A percentile compares a stretch with the other conserved stretches of the same genome.
phyloP scores from a whole-genome alignment of 2,797 vertebrate genomes.

The Leucoraja ocellata region DNA sequence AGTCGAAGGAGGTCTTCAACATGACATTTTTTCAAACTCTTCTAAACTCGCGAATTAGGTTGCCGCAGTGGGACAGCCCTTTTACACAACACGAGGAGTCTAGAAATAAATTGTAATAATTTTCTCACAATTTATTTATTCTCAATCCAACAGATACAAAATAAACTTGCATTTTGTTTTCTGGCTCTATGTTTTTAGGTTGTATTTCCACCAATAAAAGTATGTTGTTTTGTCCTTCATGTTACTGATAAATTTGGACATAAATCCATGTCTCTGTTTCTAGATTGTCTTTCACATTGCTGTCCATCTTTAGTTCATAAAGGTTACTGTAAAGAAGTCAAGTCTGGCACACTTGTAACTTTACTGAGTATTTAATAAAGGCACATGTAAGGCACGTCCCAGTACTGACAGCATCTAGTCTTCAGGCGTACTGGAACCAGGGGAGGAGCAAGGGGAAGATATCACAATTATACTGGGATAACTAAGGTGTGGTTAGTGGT shows the following conservation, averaged over 20 bases:
- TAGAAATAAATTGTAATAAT: background rate
- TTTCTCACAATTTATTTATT: background rate
- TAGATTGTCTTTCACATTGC: background rate
- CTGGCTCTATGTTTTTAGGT: background rate
- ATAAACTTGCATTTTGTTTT: background rate
- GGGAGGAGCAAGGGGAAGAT: no score
- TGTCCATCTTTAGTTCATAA: background rate
- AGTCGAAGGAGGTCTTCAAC: no score
- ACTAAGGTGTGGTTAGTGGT: no score
- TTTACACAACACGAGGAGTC: background rate
- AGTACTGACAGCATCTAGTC: no score
- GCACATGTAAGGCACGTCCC: no score
- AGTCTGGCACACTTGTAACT: no score
- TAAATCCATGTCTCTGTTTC: background rate
- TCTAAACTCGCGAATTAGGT: no score
- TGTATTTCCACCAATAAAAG: background rate
- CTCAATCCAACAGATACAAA: background rate
- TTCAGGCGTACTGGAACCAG: no score
- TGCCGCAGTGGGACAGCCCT: no score
- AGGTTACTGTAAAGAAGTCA: background rate
- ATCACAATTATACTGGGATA: no score
- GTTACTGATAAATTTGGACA: background rate
- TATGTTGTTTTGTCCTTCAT: background rate
- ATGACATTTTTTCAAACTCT: no score
- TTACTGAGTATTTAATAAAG: no score